A percentile compares a stretch with the other conserved stretches of the same genome.
Conservation (phyloP, 1,140 invertebrate species). For the Leptestheria dahalacensis region DNA sequence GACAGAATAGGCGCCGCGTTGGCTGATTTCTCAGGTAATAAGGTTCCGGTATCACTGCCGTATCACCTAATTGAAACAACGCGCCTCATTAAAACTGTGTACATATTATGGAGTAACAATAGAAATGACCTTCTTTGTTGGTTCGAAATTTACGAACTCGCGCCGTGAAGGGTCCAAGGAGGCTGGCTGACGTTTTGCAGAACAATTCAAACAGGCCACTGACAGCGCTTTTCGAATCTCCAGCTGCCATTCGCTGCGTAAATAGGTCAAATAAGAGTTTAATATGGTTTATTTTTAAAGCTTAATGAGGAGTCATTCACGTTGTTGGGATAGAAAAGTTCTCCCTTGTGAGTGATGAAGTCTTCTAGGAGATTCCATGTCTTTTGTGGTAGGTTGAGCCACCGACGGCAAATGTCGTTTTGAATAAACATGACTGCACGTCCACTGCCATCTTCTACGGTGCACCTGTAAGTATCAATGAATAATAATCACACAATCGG, state of each 20-base stretch:
- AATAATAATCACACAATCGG: neutral
- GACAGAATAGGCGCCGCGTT: neutral
- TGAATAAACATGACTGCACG: constrained; percentile 7
- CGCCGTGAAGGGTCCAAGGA: neutral
- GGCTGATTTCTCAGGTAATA: constrained; percentile 1
- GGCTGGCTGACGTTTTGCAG: neutral
- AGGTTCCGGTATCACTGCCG: neutral
- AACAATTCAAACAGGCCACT: neutral
- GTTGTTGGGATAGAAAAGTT: neutral
- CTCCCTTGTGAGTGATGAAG: neutral
- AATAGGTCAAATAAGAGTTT: neutral
- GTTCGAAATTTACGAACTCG: neutral
- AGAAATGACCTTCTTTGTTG: neutral
- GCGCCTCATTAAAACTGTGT: neutral
- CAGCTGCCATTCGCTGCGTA: neutral
- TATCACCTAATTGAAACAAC: neutral
- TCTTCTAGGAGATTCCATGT: constrained; percentile 10
- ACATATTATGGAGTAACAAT: neutral
- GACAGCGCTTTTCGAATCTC: neutral
- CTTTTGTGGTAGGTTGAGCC: neutral
- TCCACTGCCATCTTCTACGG: constrained; percentile 12
- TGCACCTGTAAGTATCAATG: neutral
- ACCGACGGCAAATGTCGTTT: constrained; percentile 3
- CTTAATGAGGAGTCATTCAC: neutral
- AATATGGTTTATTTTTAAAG: neutral